Conservation (phyloP, 2,113 vertebrate genomes). For the Nerophis ophidion region DNA sequence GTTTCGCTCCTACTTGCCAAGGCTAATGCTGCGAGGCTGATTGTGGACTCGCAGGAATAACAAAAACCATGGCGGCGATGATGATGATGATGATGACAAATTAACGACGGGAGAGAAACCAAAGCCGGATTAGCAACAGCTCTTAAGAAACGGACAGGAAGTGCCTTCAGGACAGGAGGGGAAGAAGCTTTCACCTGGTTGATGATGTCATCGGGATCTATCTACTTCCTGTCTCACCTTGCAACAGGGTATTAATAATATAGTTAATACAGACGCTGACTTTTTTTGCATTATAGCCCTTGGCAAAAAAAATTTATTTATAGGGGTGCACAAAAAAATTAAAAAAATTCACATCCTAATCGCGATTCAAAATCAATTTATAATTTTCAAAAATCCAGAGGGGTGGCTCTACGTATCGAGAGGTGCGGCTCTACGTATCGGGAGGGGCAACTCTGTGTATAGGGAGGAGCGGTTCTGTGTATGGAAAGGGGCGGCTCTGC, state of each 20-base stretch:
- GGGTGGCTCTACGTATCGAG: too few relatives aligned
- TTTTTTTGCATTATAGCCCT: too few relatives aligned
- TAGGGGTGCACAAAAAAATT: too few relatives aligned
- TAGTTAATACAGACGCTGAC: constrained; percentile 1
- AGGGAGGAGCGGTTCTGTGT: too few relatives aligned
- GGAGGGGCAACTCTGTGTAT: too few relatives aligned
- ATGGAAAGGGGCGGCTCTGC: too few relatives aligned
- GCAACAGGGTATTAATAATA: constrained; percentile 11
- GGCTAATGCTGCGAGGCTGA: constrained; percentile 35
- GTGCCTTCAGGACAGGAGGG: constrained; percentile 18
- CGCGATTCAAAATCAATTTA: too few relatives aligned
- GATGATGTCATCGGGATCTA: constrained; percentile 53
- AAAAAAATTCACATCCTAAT: too few relatives aligned
- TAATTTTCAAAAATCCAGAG: too few relatives aligned
- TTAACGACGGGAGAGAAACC: constrained; percentile 34
- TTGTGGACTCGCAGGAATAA: constrained; percentile 39
- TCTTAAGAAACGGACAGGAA: constrained; percentile 27
- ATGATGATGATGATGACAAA: constrained; percentile 53
- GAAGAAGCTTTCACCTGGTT: constrained; percentile 57
- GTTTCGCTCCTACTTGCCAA: constrained; percentile 44
- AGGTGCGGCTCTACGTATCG: too few relatives aligned
- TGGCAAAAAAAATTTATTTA: too few relatives aligned
- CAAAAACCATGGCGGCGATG: constrained; percentile 25
- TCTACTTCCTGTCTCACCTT: constrained; percentile 38
- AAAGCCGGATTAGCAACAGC: constrained; percentile 14